These are phyloP conservation scores for Scomber japonicus DNA, from an alignment of 2,113 vertebrate species.

Conservation along the genomic window DNA sequence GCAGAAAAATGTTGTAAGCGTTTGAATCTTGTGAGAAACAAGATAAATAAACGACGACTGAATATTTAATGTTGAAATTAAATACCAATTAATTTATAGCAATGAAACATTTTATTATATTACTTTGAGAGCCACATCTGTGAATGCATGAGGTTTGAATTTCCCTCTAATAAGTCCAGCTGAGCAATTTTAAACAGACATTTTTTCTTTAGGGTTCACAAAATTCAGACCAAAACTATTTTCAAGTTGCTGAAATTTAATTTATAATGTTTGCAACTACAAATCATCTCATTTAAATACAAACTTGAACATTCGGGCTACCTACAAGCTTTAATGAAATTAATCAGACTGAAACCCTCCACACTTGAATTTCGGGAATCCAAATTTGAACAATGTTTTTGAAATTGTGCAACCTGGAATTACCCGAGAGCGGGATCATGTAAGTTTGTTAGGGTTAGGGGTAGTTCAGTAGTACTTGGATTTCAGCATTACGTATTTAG, in stretches of 20 bases:
- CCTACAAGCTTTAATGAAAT: background rate
- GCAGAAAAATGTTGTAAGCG: background rate
- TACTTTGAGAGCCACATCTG: background rate
- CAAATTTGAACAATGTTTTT: background rate
- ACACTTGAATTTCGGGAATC: too few relatives aligned
- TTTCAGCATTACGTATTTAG: too few relatives aligned
- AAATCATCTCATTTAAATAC: too few relatives aligned
- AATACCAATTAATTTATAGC: background rate
- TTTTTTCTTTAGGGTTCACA: constrained; percentile 10
- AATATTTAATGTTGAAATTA: constrained; percentile 6
- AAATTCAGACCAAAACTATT: background rate
- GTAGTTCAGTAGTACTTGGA: too few relatives aligned
- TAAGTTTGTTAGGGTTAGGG: too few relatives aligned
- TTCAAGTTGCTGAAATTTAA: background rate
- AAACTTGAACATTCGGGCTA: background rate
- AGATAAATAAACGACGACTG: background rate
- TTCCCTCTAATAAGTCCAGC: background rate
- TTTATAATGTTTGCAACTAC: too few relatives aligned
- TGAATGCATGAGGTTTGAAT: background rate
- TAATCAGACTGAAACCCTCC: background rate
- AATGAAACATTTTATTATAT: background rate
- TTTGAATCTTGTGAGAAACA: background rate
- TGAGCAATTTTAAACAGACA: background rate
- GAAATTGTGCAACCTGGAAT: too few relatives aligned
- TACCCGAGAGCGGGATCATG: too few relatives aligned